A percentile compares a stretch with the other conserved stretches of the same genome.
phyloP scores from a whole-genome alignment of 2,113 vertebrate genomes.

The Macrotis lagotis region DNA sequence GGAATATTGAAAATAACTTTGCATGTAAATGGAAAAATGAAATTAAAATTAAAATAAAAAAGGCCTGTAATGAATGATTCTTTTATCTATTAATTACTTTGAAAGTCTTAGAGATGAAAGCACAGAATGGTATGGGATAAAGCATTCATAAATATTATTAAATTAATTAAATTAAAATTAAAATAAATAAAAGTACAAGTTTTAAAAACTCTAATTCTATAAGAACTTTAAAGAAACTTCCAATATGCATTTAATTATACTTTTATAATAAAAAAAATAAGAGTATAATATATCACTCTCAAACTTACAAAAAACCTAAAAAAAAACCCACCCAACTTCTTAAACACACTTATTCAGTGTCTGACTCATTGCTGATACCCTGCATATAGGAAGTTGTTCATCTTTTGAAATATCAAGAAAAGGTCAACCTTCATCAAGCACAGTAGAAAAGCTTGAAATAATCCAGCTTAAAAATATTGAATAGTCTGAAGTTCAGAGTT shows the following conservation, averaged over 20 bases:
- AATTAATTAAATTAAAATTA: no score
- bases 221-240: neutral
- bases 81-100: conserved; percentile 2
- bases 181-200: conserved; percentile 31
- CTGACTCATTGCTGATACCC: conserved; percentile 59
- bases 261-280: conserved; percentile 34
- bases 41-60: no score
- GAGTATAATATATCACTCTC: conserved; percentile 23
- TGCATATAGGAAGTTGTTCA: conserved; percentile 59
- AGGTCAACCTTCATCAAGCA: conserved; percentile 30
- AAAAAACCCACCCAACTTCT: conserved; percentile 45
- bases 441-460: neutral
- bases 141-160: no score
- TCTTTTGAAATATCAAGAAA: conserved; percentile 51
- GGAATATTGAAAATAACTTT: no score
- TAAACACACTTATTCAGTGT: conserved; percentile 58
- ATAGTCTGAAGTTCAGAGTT: neutral
- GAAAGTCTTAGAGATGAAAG: conserved; percentile 6
- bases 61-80: conserved; percentile 2
- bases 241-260: neutral
- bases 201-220: conserved; percentile 30
- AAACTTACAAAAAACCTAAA: neutral
- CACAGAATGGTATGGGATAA: conserved; percentile 12
- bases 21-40: no score
- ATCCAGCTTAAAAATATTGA: neutral